These are phyloP conservation scores for Apotomis capreana DNA, from an alignment of 2,888 invertebrate species.

Conservation along the genomic window DNA sequence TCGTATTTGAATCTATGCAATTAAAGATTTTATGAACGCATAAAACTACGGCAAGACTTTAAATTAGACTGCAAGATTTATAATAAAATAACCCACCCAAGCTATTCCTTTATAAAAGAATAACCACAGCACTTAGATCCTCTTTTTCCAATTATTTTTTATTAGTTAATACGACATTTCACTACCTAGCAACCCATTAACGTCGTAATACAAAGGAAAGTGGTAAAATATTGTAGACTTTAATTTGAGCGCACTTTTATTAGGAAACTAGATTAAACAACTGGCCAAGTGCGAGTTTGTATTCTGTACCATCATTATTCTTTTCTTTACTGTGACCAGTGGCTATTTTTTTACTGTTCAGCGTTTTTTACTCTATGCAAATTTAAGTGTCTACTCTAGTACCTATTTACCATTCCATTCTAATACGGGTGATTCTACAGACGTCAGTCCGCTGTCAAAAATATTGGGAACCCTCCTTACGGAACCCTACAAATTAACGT, in stretches of 20 bases:
- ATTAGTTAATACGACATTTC: background rate
- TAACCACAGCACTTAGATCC: background rate
- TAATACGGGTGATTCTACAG: too few relatives aligned
- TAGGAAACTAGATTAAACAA: too few relatives aligned
- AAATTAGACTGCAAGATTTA: background rate
- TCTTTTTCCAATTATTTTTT: background rate
- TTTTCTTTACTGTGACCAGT: too few relatives aligned
- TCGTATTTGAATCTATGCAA: background rate
- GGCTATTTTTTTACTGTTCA: too few relatives aligned
- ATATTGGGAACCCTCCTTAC: too few relatives aligned
- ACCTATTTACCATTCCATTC: too few relatives aligned
- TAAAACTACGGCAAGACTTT: background rate
- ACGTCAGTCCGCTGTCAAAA: too few relatives aligned
- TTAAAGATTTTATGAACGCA: constrained; percentile 1
- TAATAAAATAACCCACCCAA: background rate
- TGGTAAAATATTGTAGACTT: background rate
- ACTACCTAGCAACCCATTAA: background rate
- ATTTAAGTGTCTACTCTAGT: too few relatives aligned
- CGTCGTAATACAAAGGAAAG: background rate
- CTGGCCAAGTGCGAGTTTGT: too few relatives aligned
- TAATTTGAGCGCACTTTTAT: background rate
- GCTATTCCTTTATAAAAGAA: background rate
- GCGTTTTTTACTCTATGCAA: too few relatives aligned
- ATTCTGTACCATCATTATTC: too few relatives aligned
- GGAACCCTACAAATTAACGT: too few relatives aligned